Evolutionary conservation across 2,797 vertebrate species (phyloP), one percentile per base, ranked within the genome.

Genomic region (Champsocephalus gunnari): DNA sequence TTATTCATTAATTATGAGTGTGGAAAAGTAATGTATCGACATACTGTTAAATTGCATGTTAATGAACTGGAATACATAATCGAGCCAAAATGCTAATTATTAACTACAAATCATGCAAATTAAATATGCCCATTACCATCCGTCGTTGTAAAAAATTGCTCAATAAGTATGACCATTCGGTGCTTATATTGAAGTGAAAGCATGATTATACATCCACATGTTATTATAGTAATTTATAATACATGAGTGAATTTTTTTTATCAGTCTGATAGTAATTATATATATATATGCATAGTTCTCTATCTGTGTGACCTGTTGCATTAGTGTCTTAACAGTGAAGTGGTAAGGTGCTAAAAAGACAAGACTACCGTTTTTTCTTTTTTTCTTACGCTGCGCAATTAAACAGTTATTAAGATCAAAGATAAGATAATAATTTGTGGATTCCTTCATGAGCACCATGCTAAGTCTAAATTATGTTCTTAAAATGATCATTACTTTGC

Each of bases 401-500:
- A 80, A 80, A 72, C 62, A 49, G 58, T 71, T 54, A 82, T 83
- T 82, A 70, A 56, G 73, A 49, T 76, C 59, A 68, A 85, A 69
- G n/a, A 76, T 87, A 56, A 60, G 44, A 83, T 88, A 67, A 69
- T 74, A 24, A 73, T 81, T 65, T 84, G 78, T 81, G 45, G 50
- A 85, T 81, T 70, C 1, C 68, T 86, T 81, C 71, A 79, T 59
- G 24, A 58, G 19, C 66, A 81, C 66, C 81, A 32, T 8, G 17
- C 71, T 73, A 75, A 71, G 74, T 66, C 53, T 68, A 56, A 83
- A 76, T 85, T 65, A 81, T 71, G 21, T 57, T 61, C 32, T 67
- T 70, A 54, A 80, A 38, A 80, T 53, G 79, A 68, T 70, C n/a
- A 81, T 81, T 84, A 80, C 79, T 85, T 72, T 75, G 71, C 24